Evolutionary conservation across 2,797 vertebrate genomes (phyloP).

Genomic region (Muscicapa comitata): DNA sequence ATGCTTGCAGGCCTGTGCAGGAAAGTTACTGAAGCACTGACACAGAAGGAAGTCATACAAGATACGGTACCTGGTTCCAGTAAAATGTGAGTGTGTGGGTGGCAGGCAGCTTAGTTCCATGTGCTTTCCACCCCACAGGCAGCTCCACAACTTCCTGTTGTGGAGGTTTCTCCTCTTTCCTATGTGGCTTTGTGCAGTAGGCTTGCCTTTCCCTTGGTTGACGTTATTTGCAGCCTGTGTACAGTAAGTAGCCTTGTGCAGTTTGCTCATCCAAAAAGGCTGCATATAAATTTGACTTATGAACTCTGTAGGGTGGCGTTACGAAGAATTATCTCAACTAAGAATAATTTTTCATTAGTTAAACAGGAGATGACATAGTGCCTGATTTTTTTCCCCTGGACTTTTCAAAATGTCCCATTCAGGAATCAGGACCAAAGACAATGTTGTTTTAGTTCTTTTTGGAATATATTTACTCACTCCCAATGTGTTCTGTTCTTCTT

Average conservation of each 20-base stretch:
- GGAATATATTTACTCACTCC: constrained; percentile 20
- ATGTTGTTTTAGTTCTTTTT: constrained; percentile 49
- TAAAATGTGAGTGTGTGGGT: constrained; percentile 58
- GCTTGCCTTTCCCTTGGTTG: constrained; percentile 33
- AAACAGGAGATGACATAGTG: constrained; percentile 53
- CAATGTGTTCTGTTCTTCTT: constrained; percentile 6
- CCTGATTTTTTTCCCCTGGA: not conserved
- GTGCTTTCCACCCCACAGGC: constrained; percentile 55
- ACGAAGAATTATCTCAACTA: constrained; percentile 50
- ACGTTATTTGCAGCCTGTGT: constrained; percentile 31
- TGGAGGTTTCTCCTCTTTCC: constrained; percentile 61
- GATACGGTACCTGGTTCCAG: constrained; percentile 56
- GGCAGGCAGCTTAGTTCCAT: constrained; percentile 45
- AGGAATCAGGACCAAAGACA: constrained; percentile 44
- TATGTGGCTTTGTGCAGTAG: constrained; percentile 57
- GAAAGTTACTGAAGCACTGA: constrained; percentile 39
- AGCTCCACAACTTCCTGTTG: constrained; percentile 66
- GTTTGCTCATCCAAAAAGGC: constrained; percentile 37
- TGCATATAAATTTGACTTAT: constrained; percentile 53
- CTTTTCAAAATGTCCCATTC: constrained; percentile 33
- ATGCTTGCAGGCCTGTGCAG: not conserved
- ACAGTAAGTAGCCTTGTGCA: constrained; percentile 46
- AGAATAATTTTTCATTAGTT: constrained; percentile 53
- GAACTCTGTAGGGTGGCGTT: constrained; percentile 24
- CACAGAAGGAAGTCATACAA: constrained; percentile 36